These are phyloP conservation scores for Drosophila dives DNA, from an alignment of 2,888 invertebrate species.

Conservation along the genomic window DNA sequence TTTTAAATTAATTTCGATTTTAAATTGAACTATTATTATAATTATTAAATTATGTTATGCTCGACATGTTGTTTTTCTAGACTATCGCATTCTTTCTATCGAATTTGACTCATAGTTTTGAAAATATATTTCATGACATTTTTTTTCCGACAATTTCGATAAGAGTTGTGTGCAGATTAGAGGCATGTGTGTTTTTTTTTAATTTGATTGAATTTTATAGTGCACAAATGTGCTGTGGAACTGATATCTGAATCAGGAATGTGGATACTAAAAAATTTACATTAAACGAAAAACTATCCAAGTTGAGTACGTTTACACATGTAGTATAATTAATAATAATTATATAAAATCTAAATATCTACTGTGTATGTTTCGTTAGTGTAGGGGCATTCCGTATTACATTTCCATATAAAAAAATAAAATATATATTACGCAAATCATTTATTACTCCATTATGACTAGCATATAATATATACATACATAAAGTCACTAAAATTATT, in stretches of 20 bases:
- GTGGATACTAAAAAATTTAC: neutral
- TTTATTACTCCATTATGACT: neutral
- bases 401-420: neutral
- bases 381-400: neutral
- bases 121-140: neutral
- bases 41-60: neutral
- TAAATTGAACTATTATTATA: neutral
- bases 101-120: constrained; percentile 6
- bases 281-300: neutral
- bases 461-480: neutral
- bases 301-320: neutral
- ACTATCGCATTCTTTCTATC: neutral
- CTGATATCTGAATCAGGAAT: constrained; percentile 22
- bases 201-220: constrained; percentile 19
- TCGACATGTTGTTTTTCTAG: neutral
- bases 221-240: neutral
- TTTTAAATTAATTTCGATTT: constrained; percentile 4
- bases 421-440: neutral
- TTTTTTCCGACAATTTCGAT: constrained; percentile 1
- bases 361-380: neutral
- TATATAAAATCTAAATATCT: neutral
- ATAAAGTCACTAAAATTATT: neutral
- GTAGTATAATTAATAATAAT: neutral
- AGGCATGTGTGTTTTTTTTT: neutral
- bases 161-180: constrained; percentile 14